Conservation (phyloP, 2,113 vertebrate species). For the Stigmatopora argus region DNA sequence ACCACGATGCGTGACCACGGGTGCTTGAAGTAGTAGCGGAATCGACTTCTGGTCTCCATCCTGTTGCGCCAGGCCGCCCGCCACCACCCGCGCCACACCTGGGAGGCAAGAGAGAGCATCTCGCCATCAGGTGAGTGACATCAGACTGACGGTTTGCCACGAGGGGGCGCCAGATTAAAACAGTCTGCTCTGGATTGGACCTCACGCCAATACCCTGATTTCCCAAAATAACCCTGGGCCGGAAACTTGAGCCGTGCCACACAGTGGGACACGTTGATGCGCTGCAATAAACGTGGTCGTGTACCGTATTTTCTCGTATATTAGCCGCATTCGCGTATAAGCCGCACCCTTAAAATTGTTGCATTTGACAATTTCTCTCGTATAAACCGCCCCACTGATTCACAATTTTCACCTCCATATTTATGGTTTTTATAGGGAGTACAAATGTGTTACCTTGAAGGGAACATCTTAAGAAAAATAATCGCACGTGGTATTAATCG, state of each 20-base stretch:
- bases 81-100: conserved; percentile 65
- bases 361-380: too few species aligned
- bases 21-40: conserved; percentile 98
- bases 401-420: too few species aligned
- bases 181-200: conserved; percentile 20
- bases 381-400: too few species aligned
- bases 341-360: too few species aligned
- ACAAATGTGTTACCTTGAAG: too few species aligned
- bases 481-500: too few species aligned
- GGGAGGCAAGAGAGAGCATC: conserved; percentile 34
- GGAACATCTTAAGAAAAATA: too few species aligned
- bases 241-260: conserved; percentile 33
- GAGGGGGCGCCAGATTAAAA: too few species aligned
- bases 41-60: conserved; percentile 83
- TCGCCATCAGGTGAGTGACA: conserved; percentile 40
- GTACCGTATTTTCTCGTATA: too few species aligned
- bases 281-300: too few species aligned
- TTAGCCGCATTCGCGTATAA: too few species aligned
- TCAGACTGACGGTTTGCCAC: conserved; percentile 40
- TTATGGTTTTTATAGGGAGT: too few species aligned
- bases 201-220: conserved; percentile 22
- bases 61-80: conserved; percentile 59
- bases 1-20: conserved; percentile 93
- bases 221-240: conserved; percentile 53
- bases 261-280: conserved; percentile 9